Base-by-base conservation (phyloP, 2,888 invertebrate genomes). In the Calameuta idolon region DNA sequence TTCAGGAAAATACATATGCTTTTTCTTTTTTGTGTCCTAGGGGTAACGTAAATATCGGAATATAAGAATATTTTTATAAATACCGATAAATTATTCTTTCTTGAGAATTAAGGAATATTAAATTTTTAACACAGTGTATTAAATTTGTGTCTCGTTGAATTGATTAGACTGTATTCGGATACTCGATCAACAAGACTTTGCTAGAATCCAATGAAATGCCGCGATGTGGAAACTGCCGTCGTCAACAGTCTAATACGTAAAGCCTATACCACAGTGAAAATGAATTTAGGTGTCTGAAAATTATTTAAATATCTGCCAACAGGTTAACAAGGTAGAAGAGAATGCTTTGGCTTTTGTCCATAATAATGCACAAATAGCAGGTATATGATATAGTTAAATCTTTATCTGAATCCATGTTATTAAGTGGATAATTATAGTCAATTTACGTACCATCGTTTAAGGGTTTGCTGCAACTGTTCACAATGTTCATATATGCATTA, bases 391-490 rank as follows among this genome's bases (percentile, higher is more conserved):
- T 9, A 55, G 9, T 15, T 40, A 40, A 23, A 23, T 55, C 55
- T 9, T 55, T 55, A 55, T 55, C 55, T 15, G 23, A 55, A 55
- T 55, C 9, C 55, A 55, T 9, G 55, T 55, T 23, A 23, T 55
- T 15, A 30, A 31, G 71, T 11, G 23, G 9, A 71, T 71, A 9
- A 23, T 23, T 71, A 34, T 30, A 31, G 11, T 34, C 31, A 31
- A 71, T 71, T 1, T n/a, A 30, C 88, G 79, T 80, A 91, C 91
- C 90, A 82, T 91, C 90, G 81, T 89, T 84, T 69, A 90, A 81
- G 31, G 87, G 85, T 81, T 88, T 91, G 69, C 89, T 88, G 34
- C 90, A 90, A 77, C 90, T 90, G 78, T 91, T 91, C 76, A 91
- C 89, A 77, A 91, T 87, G 75, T 88, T 90, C 83, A 90, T 88